Base-by-base conservation (phyloP, 2,113 vertebrate genomes). In the Dicaeum eximium region DNA sequence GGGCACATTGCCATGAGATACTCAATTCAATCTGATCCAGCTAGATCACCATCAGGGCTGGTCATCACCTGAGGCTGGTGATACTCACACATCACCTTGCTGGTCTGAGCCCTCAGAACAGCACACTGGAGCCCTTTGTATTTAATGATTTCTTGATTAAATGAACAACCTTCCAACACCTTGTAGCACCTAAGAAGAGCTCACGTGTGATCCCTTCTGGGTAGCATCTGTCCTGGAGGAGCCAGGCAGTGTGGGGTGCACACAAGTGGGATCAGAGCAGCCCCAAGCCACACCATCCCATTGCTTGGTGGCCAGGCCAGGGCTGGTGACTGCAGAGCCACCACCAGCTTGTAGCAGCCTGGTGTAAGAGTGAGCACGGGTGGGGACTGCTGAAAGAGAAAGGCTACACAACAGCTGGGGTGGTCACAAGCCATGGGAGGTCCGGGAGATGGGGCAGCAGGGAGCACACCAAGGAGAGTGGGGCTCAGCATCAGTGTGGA, bases 191-290 rank as follows among this genome's bases (percentile, higher is more conserved):
- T 38, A 40, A 35, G 31, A 77, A 88, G 27, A n/a, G 8, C 22
- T 93, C 42, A 40, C 0, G 0, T n/a, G 20, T 69, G 72, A 73
- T 61, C 4, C 3, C 11, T 50, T 62, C 40, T 35, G 44, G 70
- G 35, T 47, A 81, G 25, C 18, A 53, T n/a, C 42, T 57, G 11
- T 12, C 25, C 33, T 0, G 1, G 31, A 12, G 7, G 3, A 42
- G 10, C 4, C 1, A 1, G 35, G n/a, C n/a, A 31, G 14, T 7
- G 4, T 66, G 14, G 19, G 11, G 5, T 20, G 11, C 15, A 30
- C 42, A 31, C 21, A 65, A 8, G 7, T 44, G 16, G 27, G 28
- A 70, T 50, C 18, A 50, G 42, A 42, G 30, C 56, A 85, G 35
- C 35, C 18, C 60, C 47, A 54, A 58, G 37, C 4, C 30, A 45